Percentiles rank a stretch among this genome's conserved stretches.
These are phyloP conservation scores for Tipula helvola DNA, from an alignment of 2,888 invertebrate genomes.

Conservation along the genomic window DNA sequence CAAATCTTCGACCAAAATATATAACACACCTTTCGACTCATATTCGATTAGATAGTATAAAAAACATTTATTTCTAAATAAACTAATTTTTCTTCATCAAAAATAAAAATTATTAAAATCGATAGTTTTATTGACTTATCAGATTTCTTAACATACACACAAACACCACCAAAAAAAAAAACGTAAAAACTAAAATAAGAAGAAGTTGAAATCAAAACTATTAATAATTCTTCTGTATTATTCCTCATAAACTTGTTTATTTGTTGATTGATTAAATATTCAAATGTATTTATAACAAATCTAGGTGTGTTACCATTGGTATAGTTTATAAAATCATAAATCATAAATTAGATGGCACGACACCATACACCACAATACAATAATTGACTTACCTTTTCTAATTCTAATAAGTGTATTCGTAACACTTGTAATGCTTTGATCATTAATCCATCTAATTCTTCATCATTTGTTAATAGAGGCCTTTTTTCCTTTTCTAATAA, in stretches of 20 bases:
- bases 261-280: neutral
- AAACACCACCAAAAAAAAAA: neutral
- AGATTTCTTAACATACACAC: neutral
- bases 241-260: neutral
- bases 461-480: conserved; percentile 79
- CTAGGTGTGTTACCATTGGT: neutral
- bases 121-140: neutral
- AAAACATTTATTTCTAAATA: neutral
- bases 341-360: neutral
- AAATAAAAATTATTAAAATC: neutral
- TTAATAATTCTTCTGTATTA: neutral
- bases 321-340: neutral
- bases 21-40: neutral
- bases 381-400: conserved; percentile 51
- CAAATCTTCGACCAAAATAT: neutral
- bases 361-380: neutral
- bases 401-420: conserved; percentile 79
- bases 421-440: conserved; percentile 81
- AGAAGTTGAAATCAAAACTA: neutral
- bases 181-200: neutral
- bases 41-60: too few relatives aligned
- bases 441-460: conserved; percentile 91
- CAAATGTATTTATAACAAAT: neutral
- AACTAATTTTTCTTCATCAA: neutral
- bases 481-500: conserved; percentile 77